Percentiles rank a stretch among this genome's conserved stretches.
Evolutionary conservation across 2,797 vertebrate species (phyloP).

Genomic region (Diglossa cyanea): DNA sequence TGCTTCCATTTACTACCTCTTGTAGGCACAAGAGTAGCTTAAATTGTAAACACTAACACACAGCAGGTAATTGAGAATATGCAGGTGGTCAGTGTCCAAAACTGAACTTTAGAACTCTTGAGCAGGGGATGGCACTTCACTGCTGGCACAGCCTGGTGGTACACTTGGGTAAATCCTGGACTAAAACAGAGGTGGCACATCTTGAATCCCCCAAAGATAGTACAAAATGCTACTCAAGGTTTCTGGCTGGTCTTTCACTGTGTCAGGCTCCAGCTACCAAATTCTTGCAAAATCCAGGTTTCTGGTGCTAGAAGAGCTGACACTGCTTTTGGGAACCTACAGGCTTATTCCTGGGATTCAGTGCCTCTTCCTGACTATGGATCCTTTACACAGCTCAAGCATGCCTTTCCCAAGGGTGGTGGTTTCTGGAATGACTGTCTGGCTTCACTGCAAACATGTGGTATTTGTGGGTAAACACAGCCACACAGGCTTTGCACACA

Average conservation of each 20-base stretch:
- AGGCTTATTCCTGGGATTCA: not conserved
- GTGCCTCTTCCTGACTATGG: accelerated
- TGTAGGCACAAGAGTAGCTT: not conserved
- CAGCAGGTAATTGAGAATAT: not conserved
- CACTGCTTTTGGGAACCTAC: not conserved
- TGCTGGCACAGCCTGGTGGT: not conserved
- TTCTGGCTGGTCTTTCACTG: not conserved
- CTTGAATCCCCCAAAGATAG: not conserved
- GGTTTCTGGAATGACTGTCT: not conserved
- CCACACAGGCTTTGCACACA: not conserved
- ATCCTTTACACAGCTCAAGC: not conserved
- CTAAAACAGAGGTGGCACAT: not conserved
- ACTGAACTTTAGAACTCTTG: accelerated
- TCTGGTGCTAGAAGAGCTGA: not conserved
- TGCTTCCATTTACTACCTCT: not conserved
- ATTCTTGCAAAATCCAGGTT: not conserved
- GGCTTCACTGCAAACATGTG: not conserved
- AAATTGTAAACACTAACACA: not conserved
- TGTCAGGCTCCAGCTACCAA: not conserved
- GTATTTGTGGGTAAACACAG: conserved; percentile 16
- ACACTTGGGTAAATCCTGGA: not conserved
- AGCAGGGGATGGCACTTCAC: not conserved
- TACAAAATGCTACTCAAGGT: not conserved
- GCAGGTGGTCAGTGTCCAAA: not conserved
- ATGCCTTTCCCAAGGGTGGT: not conserved